Evolutionary conservation across 2,888 invertebrate genomes (phyloP).

Genomic region (Leptura quadrifasciata): DNA sequence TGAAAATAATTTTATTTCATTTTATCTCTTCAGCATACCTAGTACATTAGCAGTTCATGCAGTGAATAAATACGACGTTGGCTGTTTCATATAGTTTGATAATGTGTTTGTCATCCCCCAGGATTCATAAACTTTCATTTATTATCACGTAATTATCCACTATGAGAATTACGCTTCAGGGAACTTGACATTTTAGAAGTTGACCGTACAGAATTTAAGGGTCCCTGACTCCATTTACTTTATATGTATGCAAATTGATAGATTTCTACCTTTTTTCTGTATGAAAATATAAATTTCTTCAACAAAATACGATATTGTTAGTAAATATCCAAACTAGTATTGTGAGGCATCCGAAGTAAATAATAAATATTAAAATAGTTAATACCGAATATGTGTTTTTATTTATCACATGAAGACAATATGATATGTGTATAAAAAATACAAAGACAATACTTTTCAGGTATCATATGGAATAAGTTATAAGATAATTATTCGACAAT

Average conservation of each 20-base stretch:
- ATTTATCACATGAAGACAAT: too few relatives aligned
- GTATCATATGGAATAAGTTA: too few relatives aligned
- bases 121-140: slow-evolving; percentile 18
- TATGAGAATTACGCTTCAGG: slow-evolving; percentile 29
- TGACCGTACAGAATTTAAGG: slow-evolving; percentile 17
- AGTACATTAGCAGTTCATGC: neutral
- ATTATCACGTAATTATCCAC: slow-evolving; percentile 26
- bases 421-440: too few relatives aligned
- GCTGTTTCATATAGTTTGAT: slow-evolving; percentile 24
- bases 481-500: too few relatives aligned
- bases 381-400: too few relatives aligned
- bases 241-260: neutral
- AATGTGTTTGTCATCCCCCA: slow-evolving; percentile 27
- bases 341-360: too few relatives aligned
- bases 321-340: too few relatives aligned
- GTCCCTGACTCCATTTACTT: neutral
- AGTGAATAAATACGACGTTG: slow-evolving; percentile 11
- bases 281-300: neutral
- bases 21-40: neutral
- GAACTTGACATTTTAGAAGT: slow-evolving; percentile 26
- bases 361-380: too few relatives aligned
- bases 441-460: too few relatives aligned
- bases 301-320: too few relatives aligned
- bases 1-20: neutral
- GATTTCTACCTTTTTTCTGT: neutral